Evolutionary conservation across 1,140 invertebrate genomes (phyloP), one percentile per base, ranked within the genome.

Genomic region (Leptonema lineaticorne): DNA sequence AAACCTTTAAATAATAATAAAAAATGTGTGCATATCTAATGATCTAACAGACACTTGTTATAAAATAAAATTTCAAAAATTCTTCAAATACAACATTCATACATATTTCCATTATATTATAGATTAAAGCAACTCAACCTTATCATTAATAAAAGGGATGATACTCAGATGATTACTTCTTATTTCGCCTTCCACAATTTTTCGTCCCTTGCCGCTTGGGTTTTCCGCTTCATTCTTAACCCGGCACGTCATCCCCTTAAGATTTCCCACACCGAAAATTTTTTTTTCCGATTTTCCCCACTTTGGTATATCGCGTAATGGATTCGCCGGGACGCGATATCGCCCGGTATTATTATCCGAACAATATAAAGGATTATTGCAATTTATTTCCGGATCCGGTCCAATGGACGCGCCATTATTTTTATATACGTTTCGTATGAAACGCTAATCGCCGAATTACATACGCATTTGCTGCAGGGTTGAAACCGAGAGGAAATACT

Each of bases 351-450:
- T 72, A 72, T 72, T 68, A 69, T 69, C 71, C 68, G 63, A 60
- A 68, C 71, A 68, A 72, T 72, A 72, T 72, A 69, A 72, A 62
- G 71, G 71, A 72, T 72, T 72, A 72, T 72, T 72, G 71, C 71
- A 72, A 72, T 72, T 72, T 72, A 72, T 72, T 69, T 72, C 71
- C 68, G 57, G 53, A 67, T 69, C 63, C 50, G 70, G 50, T 63
- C 48, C 30, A 65, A 66, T 66, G 67, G 63, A 48, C 48, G 67
- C 62, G 59, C 60, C 68, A 67, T 68, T 69, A 68, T 72, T 72
- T 72, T 72, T 24, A 53, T 64, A 64, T 64, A 45, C 30, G 59
- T 37, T 20, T 46, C 59, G 59, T 45, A 62, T 62, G 59, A 62
- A 62, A 62, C 59, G 29, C 29, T 62, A 62, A 62, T 62, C 59